Evolutionary conservation across 2,797 vertebrate species (phyloP).

Genomic region (Poeciliopsis gracilis): DNA sequence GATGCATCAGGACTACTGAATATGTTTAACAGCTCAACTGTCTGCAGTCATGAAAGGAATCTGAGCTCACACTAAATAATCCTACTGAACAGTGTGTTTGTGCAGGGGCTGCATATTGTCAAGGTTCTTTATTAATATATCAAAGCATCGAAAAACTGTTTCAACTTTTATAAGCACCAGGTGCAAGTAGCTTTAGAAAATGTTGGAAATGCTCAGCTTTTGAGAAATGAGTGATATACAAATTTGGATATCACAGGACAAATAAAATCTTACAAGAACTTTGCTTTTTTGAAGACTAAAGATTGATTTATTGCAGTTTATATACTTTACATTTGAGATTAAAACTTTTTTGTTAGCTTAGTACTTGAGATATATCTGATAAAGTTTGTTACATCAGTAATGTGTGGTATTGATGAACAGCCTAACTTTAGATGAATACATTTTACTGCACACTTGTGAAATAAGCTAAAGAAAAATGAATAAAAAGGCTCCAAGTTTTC

Average conservation of each 20-base stretch:
- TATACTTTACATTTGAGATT: neutral
- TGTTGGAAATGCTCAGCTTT: neutral
- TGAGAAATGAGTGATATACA: neutral
- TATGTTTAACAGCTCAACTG: constrained; percentile 18
- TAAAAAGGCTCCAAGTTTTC: neutral
- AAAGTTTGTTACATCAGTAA: neutral
- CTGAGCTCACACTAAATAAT: constrained; percentile 1
- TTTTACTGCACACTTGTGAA: neutral
- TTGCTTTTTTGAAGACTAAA: neutral
- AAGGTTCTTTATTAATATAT: neutral
- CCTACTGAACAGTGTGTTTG: constrained; percentile 8
- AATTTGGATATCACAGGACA: neutral
- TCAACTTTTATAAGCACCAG: neutral
- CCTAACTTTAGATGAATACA: neutral
- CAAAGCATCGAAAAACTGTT: neutral
- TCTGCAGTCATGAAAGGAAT: constrained; percentile 6
- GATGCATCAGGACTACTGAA: constrained; percentile 10
- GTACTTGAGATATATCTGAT: neutral
- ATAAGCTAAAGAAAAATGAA: neutral
- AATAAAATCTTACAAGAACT: neutral
- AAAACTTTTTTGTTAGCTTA: neutral
- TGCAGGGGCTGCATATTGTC: neutral
- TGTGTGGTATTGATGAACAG: neutral
- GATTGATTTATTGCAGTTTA: neutral
- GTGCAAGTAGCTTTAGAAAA: neutral